Base-by-base conservation (phyloP, 2,888 invertebrate species). In the Himalopsyche anomala region DNA sequence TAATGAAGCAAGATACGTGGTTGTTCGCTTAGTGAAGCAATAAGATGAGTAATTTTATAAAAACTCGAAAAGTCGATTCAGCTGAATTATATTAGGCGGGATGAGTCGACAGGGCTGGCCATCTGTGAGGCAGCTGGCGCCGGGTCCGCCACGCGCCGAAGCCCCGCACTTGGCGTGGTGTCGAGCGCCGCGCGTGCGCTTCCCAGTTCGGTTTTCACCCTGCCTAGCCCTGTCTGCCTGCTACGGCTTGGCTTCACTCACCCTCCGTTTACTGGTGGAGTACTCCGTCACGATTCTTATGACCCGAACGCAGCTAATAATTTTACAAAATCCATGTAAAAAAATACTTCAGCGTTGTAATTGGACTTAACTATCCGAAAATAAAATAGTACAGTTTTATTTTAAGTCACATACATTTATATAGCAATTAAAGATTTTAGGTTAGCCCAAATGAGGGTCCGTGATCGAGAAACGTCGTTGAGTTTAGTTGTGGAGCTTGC, bases 121-220 rank as follows among this genome's bases (percentile, higher is more conserved):
- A 74, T 74, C 74, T 74, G 74, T 74, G 74, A 36, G 12, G 74
- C 74, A 74, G 74, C 74, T 74, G 74, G 19, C 74, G 74, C 38
- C 51, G 28, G 74, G 74, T 74, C 62, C 81, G 51, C 81, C 81
- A 51, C 54, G 51, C 81, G 51, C 81, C 81, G 81, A 81, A 45
- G 81, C 51, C 81, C 51, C 45, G 45, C 82, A n/a, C 82, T 55
- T 55, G 51, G 40, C 28, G 54, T 28, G 40, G 82, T 56, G 40
- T 36, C n/a, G 82, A 55, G 54, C 56, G 28, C 40, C 28, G 36
- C 55, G 55, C 54, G 40, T 51, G 55, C 82, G 82, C 82, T 19
- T 82, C 36, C 82, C 55, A 28, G 51, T 55, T 56, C 54, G 45
- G 45, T 82, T 82, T 56, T 56, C 54, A 40, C 40, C 54, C 51